Base-by-base conservation (phyloP, 2,888 invertebrate genomes). In the Nemotelus pantherinus region DNA sequence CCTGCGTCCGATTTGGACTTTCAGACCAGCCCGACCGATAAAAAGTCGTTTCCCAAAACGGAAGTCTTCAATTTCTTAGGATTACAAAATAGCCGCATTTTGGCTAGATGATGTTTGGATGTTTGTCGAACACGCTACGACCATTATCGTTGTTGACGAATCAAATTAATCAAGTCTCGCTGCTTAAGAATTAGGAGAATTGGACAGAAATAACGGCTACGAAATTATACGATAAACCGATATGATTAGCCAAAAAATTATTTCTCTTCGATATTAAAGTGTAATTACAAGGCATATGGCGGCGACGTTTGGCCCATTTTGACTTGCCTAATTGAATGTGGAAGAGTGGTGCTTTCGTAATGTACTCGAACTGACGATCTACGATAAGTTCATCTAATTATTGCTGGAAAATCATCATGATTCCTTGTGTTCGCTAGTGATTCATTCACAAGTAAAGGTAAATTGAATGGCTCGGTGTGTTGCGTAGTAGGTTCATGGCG, bases 201-300 rank as follows among this genome's bases (percentile, higher is more conserved):
- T 63, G 74, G 74, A 74, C 57, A 74, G 48, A 74, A 63, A 48
- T 74, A 74, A 63, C 74, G 63, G 74, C 74, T 60, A 63, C 41
- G 44, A 74, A 74, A 74, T 74, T 74, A 74, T 74, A 74, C 74
- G 74, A 74, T 74, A 74, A 74, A 74, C 74, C 74, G 74, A 74
- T 74, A 60, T 74, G 74, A 74, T 74, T 74, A 74, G 74, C 63
- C 48, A 63, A 74, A 74, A 74, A 60, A 70, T 60, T 74, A 74
- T 60, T 74, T 72, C 48, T 63, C 48, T 47, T 53, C 72, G 44
- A 60, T 60, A 74, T 74, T 74, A 74, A 74, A 74, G 63, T 63
- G 74, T 74, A 74, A 74, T 74, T 74, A 74, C 74, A 74, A 41
- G 74, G 74, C 60, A 74, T 60, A 74, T 55, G 72, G 53, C 68